phyloP scores from a whole-genome alignment of 1,140 invertebrate genomes.

The Zaprionus vittiger region DNA sequence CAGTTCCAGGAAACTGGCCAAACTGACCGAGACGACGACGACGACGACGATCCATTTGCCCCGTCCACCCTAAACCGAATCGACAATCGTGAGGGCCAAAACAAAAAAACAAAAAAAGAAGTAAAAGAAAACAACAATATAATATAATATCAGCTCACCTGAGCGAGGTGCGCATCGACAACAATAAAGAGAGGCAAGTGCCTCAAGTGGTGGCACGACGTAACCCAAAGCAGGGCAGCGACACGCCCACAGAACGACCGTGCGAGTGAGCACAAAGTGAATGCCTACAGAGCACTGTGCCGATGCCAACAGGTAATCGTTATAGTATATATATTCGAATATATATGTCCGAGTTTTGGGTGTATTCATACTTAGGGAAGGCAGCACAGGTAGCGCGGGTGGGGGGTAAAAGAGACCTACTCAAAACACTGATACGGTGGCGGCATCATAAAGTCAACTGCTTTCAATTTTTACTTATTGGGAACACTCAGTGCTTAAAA shows the following conservation, averaged over 20 bases:
- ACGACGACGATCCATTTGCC: conserved; percentile 39
- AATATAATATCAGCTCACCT: conserved; percentile 52
- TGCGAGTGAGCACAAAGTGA: conserved; percentile 36
- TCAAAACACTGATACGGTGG: conserved; percentile 19
- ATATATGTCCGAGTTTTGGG: not conserved
- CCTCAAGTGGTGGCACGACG: conserved; percentile 31
- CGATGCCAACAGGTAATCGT: conserved; percentile 48
- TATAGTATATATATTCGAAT: conserved; percentile 26
- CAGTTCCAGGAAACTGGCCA: conserved; percentile 61
- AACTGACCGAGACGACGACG: conserved; percentile 62
- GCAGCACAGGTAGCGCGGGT: conserved; percentile 17
- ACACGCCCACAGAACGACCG: conserved; percentile 48
- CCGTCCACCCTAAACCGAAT: not conserved
- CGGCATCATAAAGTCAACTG: conserved; percentile 44
- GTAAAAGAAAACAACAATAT: conserved; percentile 6
- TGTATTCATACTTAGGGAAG: conserved; percentile 31
- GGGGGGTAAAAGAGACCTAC: not conserved
- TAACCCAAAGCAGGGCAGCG: conserved; percentile 38
- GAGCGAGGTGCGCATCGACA: conserved; percentile 5
- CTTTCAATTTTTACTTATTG: conserved; percentile 53
- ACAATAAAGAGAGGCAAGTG: conserved; percentile 27
- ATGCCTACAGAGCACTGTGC: conserved; percentile 41
- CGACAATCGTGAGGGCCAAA: conserved; percentile 36
- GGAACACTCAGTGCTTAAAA: no score
- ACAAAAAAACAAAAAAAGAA: conserved; percentile 4